Percentiles rank a stretch among this genome's conserved stretches.
Evolutionary conservation across 92 coral and sea anemone species (phyloP).

Genomic region (Blastomussa wellsi): DNA sequence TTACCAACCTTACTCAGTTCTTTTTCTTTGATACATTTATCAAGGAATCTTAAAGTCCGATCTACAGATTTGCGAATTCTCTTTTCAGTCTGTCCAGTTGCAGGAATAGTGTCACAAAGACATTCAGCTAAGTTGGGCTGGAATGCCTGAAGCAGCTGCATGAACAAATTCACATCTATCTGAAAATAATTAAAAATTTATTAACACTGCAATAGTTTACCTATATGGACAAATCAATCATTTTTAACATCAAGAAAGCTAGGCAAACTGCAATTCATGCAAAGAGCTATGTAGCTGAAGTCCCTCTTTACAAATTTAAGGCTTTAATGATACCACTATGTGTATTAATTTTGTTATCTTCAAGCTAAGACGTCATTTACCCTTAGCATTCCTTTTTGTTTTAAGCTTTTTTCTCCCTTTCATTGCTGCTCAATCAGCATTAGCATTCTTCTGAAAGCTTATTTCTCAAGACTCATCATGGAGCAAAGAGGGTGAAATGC

Average conservation of each 20-base stretch:
- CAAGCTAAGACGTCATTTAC: too few relatives aligned
- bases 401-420: too few relatives aligned
- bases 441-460: too few relatives aligned
- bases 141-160: constrained; percentile 60
- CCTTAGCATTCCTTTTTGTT: too few relatives aligned
- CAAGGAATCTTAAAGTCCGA: constrained; percentile 84
- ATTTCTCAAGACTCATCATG: too few relatives aligned
- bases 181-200: constrained; percentile 28
- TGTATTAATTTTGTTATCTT: too few relatives aligned
- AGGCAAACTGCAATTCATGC: not conserved
- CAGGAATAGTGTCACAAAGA: constrained; percentile 91
- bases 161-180: constrained; percentile 78
- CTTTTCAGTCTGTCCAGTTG: constrained; percentile 74
- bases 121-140: constrained; percentile 80
- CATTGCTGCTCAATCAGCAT: too few relatives aligned
- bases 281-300: not conserved
- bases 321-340: too few relatives aligned
- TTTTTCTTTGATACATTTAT: constrained; percentile 64
- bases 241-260: not conserved
- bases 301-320: too few relatives aligned
- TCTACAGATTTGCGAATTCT: constrained; percentile 93
- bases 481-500: too few relatives aligned
- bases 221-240: not conserved
- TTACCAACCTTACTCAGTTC: constrained; percentile 20
- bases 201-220: not conserved